These are phyloP conservation scores for Amiota communis DNA, from an alignment of 2,888 invertebrate genomes.

Conservation along the genomic window DNA sequence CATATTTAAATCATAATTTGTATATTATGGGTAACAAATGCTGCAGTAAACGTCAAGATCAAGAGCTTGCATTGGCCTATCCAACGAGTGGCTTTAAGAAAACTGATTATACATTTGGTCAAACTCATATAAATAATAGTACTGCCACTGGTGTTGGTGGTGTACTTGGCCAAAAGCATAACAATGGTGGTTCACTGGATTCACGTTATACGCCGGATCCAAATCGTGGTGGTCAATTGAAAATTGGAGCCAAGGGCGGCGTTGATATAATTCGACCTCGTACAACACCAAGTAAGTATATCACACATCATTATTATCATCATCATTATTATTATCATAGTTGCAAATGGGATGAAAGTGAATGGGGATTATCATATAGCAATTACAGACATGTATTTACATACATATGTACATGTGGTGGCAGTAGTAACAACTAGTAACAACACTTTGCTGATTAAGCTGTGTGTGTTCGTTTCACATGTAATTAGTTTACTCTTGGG, in stretches of 20 bases:
- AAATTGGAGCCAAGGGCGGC: conserved; percentile 77
- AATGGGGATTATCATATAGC: not conserved
- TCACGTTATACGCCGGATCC: conserved; percentile 87
- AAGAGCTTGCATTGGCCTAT: conserved; percentile 74
- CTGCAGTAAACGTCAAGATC: conserved; percentile 88
- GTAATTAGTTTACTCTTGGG: conserved; percentile 43
- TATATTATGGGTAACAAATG: conserved; percentile 86
- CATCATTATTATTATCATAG: not conserved
- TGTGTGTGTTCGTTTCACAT: conserved; percentile 24
- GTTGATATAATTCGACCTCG: conserved; percentile 85
- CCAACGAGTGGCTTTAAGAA: conserved; percentile 73
- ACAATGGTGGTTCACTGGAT: conserved; percentile 74
- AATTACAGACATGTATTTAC: not conserved
- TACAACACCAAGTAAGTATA: conserved; percentile 78
- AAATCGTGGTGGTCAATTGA: conserved; percentile 79
- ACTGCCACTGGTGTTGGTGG: conserved; percentile 47
- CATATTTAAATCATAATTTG: too few species aligned
- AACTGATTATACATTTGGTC: conserved; percentile 72
- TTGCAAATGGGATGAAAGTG: not conserved
- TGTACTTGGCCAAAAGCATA: conserved; percentile 72
- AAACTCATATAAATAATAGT: conserved; percentile 70
- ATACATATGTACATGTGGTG: too few species aligned
- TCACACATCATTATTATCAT: not conserved
- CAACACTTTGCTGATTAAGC: conserved; percentile 8
- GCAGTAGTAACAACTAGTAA: too few species aligned